Evolutionary conservation across 1,140 invertebrate species (phyloP).

Genomic region (Streblospio benedicti): DNA sequence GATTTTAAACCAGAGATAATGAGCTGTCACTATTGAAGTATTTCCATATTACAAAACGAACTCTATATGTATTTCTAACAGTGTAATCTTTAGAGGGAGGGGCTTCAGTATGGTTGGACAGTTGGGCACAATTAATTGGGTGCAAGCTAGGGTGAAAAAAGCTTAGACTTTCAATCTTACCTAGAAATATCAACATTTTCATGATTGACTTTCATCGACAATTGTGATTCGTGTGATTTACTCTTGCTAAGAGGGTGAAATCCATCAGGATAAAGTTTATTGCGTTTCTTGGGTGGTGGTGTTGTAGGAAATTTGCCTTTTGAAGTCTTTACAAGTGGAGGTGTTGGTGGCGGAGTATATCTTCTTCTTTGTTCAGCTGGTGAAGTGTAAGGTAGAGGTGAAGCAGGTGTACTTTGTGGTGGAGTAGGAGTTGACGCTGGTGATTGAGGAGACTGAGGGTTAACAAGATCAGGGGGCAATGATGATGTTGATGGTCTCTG

Average conservation of each 20-base stretch:
- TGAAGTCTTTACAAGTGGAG: constrained; percentile 42
- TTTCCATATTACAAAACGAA: too few species aligned
- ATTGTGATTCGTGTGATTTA: constrained; percentile 82
- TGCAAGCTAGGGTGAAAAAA: too few species aligned
- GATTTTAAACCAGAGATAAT: too few species aligned
- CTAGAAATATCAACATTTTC: constrained; percentile 38
- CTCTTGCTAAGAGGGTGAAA: constrained; percentile 72
- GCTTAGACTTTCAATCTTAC: neutral
- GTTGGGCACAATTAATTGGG: too few species aligned
- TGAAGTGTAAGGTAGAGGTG: constrained; percentile 28
- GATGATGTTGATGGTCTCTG: constrained; percentile 40
- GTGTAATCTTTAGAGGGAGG: too few species aligned
- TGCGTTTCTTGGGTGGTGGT: constrained; percentile 65
- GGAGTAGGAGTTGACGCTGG: constrained; percentile 22
- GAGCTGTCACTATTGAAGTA: too few species aligned
- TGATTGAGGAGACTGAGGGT: neutral
- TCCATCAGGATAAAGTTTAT: constrained; percentile 49
- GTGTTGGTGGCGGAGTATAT: constrained; percentile 57
- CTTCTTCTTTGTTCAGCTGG: constrained; percentile 17
- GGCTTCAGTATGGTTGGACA: too few species aligned
- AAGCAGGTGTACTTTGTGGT: constrained; percentile 37
- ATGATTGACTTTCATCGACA: constrained; percentile 52
- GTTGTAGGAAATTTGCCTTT: constrained; percentile 64
- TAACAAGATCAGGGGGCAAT: constrained; percentile 21
- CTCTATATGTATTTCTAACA: too few species aligned